Evolutionary conservation across 2,797 vertebrate genomes (phyloP).

Genomic region (Rhinophrynus dorsalis): DNA sequence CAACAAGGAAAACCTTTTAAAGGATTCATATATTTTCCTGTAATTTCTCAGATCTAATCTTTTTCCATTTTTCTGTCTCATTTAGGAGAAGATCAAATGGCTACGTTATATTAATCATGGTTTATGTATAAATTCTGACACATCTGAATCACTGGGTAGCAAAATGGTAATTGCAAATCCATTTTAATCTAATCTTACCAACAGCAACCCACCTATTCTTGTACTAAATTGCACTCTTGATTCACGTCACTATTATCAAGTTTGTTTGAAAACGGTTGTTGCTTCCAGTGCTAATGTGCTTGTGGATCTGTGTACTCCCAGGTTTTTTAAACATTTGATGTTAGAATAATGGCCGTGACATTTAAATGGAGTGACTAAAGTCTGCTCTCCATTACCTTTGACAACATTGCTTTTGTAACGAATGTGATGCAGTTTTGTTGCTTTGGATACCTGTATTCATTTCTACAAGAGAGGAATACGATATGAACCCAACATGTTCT

Average conservation of each 20-base stretch:
- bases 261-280: not conserved
- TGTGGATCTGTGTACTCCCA: too few species aligned
- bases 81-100: not conserved
- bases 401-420: conserved; percentile 20
- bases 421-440: conserved; percentile 9
- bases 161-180: conserved; percentile 11
- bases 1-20: not conserved
- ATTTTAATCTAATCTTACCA: conserved; percentile 9
- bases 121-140: not conserved
- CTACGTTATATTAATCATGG: not conserved
- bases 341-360: not conserved
- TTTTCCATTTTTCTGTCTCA: not conserved
- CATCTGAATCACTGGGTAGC: not conserved
- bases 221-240: not conserved
- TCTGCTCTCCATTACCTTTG: conserved; percentile 1
- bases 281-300: not conserved
- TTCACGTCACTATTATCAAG: not conserved
- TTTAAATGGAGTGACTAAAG: conserved; percentile 13
- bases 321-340: not conserved
- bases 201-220: not conserved
- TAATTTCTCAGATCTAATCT: not conserved
- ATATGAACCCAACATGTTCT: conserved; percentile 1
- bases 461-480: not conserved
- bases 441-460: conserved; percentile 35
- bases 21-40: not conserved